These are phyloP conservation scores for Microtus oregoni DNA, from an alignment of 2,113 vertebrate species.

Conservation along the genomic window DNA sequence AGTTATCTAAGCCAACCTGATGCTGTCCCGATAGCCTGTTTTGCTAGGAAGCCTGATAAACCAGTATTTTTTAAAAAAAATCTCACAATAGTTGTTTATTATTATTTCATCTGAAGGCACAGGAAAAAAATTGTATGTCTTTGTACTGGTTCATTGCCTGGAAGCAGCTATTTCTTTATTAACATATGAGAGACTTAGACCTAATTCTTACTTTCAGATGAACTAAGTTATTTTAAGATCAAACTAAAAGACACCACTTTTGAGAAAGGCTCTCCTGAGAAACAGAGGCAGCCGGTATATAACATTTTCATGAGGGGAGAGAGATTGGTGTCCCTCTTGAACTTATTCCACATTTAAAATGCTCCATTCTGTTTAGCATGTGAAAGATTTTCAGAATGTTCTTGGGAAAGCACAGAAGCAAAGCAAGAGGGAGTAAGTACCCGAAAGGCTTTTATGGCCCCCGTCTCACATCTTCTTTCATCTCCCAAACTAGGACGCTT, in stretches of 20 bases:
- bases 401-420: background rate
- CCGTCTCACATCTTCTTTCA: conserved; percentile 38
- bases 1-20: conserved; percentile 66
- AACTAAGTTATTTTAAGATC: conserved; percentile 82
- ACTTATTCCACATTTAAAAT: conserved; percentile 57
- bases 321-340: conserved; percentile 71
- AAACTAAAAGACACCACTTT: conserved; percentile 80
- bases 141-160: background rate
- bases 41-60: conserved; percentile 62
- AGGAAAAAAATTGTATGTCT: background rate
- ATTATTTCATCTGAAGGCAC: background rate
- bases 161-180: conserved; percentile 67
- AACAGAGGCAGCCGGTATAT: conserved; percentile 62
- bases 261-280: conserved; percentile 73
- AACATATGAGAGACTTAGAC: conserved; percentile 81
- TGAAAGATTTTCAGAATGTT: conserved; percentile 39
- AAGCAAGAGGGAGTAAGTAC: background rate
- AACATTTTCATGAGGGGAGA: conserved; percentile 60
- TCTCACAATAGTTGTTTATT: background rate
- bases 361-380: conserved; percentile 65
- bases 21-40: conserved; percentile 70
- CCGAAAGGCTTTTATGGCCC: background rate
- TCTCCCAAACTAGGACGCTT: background rate
- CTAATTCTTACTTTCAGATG: conserved; percentile 79
- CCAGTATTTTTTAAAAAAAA: background rate